phyloP scores from a whole-genome alignment of 2,888 invertebrate genomes.

The Melieria omissa region DNA sequence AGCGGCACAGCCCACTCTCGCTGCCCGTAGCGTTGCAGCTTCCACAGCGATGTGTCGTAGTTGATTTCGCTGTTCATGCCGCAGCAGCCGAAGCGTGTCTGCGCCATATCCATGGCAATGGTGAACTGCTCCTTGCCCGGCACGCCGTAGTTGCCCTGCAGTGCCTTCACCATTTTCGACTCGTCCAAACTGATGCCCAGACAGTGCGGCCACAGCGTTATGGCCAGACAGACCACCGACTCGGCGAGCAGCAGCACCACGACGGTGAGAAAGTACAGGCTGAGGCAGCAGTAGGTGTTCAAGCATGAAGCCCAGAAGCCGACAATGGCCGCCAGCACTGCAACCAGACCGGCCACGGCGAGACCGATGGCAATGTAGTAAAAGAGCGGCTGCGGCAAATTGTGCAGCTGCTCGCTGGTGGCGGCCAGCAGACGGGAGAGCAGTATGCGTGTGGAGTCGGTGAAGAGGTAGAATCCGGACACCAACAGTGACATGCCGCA shows the following conservation, averaged over 20 bases:
- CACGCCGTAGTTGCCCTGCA: conserved; percentile 82
- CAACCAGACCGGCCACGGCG: conserved; percentile 75
- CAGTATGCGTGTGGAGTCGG: conserved; percentile 77
- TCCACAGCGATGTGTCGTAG: conserved; percentile 85
- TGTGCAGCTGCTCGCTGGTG: conserved; percentile 68
- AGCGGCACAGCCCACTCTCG: conserved; percentile 76
- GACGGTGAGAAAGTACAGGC: conserved; percentile 78
- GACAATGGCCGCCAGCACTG: conserved; percentile 76
- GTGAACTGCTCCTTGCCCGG: conserved; percentile 79
- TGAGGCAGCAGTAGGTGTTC: conserved; percentile 79
- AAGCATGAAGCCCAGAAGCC: conserved; percentile 87
- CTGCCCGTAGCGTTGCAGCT: conserved; percentile 78
- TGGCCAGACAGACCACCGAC: conserved; percentile 77
- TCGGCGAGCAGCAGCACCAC: conserved; percentile 76
- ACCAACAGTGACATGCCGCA: conserved; percentile 79
- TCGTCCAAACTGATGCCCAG: conserved; percentile 77
- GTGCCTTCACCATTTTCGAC: conserved; percentile 75
- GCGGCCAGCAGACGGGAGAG: conserved; percentile 78
- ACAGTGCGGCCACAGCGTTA: conserved; percentile 82
- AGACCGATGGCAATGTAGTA: conserved; percentile 80
- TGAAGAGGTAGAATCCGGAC: conserved; percentile 78
- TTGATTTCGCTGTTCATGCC: conserved; percentile 82
- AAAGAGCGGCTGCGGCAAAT: conserved; percentile 77
- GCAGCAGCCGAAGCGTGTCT: conserved; percentile 80
- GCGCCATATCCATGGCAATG: conserved; percentile 82